Conservation (phyloP, 2,797 vertebrate species). For the Eulemur rubriventer region DNA sequence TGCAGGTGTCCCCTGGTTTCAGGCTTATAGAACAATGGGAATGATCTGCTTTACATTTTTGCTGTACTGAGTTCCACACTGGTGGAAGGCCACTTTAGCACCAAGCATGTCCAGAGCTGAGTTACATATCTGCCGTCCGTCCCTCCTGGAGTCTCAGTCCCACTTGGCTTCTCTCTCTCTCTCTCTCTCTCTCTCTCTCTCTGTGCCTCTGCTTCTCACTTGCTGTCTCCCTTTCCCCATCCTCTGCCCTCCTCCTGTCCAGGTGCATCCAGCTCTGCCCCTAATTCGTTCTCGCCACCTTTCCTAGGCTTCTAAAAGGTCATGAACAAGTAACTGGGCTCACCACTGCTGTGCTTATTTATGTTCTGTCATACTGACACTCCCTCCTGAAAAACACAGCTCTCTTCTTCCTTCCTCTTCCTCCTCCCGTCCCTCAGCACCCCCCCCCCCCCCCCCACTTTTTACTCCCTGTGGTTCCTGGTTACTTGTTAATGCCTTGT, state of each 20-base stretch:
- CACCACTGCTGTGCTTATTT: background rate
- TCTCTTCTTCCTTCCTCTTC: no score
- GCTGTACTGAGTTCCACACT: background rate
- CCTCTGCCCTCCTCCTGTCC: background rate
- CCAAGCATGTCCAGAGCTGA: background rate
- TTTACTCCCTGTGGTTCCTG: background rate
- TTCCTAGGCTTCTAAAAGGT: background rate
- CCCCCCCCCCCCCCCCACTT: fast-evolving
- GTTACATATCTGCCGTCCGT: fast-evolving
- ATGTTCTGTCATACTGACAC: background rate
- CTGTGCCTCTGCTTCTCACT: background rate
- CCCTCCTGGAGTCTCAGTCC: background rate
- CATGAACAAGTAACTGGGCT: background rate
- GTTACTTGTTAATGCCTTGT: background rate
- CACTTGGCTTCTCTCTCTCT: background rate
- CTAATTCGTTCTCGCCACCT: background rate
- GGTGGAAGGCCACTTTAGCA: background rate
- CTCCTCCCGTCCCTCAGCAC: no score
- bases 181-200: background rate
- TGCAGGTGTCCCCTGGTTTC: background rate
- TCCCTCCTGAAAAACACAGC: background rate
- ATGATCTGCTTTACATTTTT: background rate
- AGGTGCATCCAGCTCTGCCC: background rate
- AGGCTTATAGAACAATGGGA: background rate
- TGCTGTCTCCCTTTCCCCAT: background rate